Percentiles rank a stretch among this genome's conserved stretches.
Evolutionary conservation across 2,797 vertebrate species (phyloP).

Genomic region (Netta rufina): DNA sequence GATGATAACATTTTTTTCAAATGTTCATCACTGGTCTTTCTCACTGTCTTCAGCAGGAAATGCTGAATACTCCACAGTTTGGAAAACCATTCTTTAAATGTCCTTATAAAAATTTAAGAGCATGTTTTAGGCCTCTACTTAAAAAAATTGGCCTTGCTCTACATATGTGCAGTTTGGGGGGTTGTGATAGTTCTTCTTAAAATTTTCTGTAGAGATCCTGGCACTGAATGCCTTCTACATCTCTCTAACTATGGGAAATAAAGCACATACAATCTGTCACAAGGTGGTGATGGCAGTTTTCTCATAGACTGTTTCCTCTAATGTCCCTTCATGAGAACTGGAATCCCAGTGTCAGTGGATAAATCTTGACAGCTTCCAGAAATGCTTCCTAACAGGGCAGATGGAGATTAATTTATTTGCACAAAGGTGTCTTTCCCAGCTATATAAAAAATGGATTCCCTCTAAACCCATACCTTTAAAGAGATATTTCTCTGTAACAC

Average conservation of each 20-base stretch:
- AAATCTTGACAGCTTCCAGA: conserved; percentile 13
- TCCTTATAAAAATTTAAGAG: not conserved
- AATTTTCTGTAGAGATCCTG: not conserved
- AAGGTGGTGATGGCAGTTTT: not conserved
- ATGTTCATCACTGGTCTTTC: not conserved
- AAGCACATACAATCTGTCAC: not conserved
- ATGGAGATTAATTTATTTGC: not conserved
- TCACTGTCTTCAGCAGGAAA: not conserved
- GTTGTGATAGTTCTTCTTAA: not conserved
- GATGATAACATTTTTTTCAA: not conserved
- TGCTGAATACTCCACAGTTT: not conserved
- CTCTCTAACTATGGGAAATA: not conserved
- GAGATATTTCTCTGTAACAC: not conserved
- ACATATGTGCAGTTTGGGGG: not conserved
- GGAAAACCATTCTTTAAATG: not conserved
- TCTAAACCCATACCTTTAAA: not conserved
- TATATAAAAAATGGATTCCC: not conserved
- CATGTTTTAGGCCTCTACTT: not conserved
- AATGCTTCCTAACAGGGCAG: not conserved
- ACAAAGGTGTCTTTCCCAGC: not conserved
- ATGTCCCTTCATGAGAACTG: not conserved
- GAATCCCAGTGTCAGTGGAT: not conserved
- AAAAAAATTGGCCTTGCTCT: not conserved
- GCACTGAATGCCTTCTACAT: not conserved
- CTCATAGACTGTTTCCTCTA: not conserved